phyloP scores from a whole-genome alignment of 2,113 vertebrate species.

The Dromiciops gliroides region DNA sequence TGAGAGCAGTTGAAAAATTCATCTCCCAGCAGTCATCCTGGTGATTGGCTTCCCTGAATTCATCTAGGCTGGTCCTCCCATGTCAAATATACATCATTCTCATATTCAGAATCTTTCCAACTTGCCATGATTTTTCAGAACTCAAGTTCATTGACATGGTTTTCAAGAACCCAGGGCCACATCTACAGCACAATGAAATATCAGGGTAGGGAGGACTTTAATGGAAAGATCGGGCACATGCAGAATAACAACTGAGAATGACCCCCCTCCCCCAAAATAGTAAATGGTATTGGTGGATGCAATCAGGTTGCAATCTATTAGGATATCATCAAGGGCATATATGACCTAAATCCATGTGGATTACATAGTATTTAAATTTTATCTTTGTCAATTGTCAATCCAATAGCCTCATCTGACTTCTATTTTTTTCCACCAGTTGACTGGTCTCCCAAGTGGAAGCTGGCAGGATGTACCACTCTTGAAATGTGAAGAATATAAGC shows the following conservation, averaged over 20 bases:
- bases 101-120: neutral
- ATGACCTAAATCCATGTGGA: neutral
- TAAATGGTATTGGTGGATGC: neutral
- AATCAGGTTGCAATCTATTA: neutral
- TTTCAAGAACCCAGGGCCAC: neutral
- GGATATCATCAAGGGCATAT: neutral
- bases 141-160: neutral
- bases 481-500: neutral
- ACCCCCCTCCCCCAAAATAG: too few species aligned
- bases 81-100: neutral
- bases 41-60: neutral
- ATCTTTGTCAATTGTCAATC: neutral
- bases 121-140: neutral
- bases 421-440: neutral
- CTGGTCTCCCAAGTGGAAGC: constrained; percentile 26
- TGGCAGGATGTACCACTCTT: constrained; percentile 30
- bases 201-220: neutral
- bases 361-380: neutral
- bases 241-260: neutral
- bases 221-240: neutral
- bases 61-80: neutral
- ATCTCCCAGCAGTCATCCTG: neutral
- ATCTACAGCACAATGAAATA: neutral
- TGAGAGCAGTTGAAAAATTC: neutral
- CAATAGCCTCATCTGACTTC: neutral